phyloP scores from a whole-genome alignment of 1,140 invertebrate species.

The Drosophila obscura region DNA sequence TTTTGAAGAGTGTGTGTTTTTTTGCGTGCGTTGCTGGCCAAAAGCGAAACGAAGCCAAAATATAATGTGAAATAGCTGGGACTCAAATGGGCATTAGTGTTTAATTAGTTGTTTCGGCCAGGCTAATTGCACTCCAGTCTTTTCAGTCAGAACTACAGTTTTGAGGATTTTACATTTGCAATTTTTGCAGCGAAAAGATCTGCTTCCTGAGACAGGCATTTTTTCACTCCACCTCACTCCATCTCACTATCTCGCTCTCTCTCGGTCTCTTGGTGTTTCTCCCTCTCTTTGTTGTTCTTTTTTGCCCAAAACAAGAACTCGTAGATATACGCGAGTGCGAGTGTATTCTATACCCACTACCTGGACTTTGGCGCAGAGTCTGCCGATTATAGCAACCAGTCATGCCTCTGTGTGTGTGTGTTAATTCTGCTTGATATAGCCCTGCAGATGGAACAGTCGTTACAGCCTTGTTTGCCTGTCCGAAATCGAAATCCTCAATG shows the following conservation, averaged over 20 bases:
- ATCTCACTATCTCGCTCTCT: neutral
- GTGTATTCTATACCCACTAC: slow-evolving; percentile 30
- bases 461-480: no score
- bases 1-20: slow-evolving; percentile 28
- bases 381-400: slow-evolving; percentile 56
- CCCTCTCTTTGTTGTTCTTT: slow-evolving; percentile 30
- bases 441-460: no score
- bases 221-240: slow-evolving; percentile 2
- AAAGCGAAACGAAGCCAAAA: slow-evolving; percentile 25
- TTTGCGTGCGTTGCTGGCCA: slow-evolving; percentile 54
- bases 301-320: slow-evolving; percentile 60
- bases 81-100: slow-evolving; percentile 33
- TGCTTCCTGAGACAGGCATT: slow-evolving; percentile 4
- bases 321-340: slow-evolving; percentile 28
- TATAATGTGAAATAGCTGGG: slow-evolving; percentile 42
- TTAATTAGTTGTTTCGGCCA: slow-evolving; percentile 22
- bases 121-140: slow-evolving; percentile 5
- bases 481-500: no score
- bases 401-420: slow-evolving; percentile 29
- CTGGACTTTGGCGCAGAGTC: slow-evolving; percentile 5
- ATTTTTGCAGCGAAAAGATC: neutral
- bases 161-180: slow-evolving; percentile 8
- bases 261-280: neutral
- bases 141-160: slow-evolving; percentile 6
- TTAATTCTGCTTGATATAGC: no score